These are phyloP conservation scores for Cancer borealis DNA, from an alignment of 2,888 invertebrate species.

Conservation along the genomic window DNA sequence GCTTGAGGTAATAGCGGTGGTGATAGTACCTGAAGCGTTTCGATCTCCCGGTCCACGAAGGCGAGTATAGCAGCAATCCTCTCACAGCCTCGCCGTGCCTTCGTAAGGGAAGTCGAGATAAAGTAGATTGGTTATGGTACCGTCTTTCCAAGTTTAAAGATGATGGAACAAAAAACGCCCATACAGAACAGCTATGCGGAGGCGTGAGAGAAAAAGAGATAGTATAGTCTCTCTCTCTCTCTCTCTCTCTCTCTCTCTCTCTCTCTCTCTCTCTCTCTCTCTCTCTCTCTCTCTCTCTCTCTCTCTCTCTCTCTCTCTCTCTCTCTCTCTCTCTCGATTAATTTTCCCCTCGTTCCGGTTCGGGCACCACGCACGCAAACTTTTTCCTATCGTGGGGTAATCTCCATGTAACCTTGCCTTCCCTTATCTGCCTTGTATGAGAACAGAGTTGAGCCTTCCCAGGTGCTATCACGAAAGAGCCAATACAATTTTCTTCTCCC, in stretches of 20 bases:
- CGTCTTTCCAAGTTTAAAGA: too few species aligned
- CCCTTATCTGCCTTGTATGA: not conserved
- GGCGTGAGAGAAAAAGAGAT: not conserved
- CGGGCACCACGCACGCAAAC: not conserved
- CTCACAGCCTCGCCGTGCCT: too few species aligned
- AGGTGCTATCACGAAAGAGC: not conserved
- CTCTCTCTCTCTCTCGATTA: not conserved
- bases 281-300: too few species aligned
- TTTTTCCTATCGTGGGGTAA: not conserved
- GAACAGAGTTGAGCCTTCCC: not conserved
- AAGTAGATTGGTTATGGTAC: too few species aligned
- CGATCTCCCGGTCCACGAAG: too few species aligned
- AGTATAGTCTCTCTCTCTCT: not conserved
- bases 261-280: too few species aligned
- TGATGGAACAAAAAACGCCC: too few species aligned
- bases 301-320: conserved; percentile 11
- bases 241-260: too few species aligned
- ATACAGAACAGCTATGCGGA: too few species aligned
- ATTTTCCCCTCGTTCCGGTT: not conserved
- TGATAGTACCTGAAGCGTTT: too few species aligned
- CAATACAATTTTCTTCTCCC: not conserved
- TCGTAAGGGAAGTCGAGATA: too few species aligned
- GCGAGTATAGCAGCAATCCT: too few species aligned
- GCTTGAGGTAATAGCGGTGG: not conserved
- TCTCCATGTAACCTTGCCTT: not conserved